Conservation (phyloP, 2,797 vertebrate genomes). For the Oryzias dopingdopingensis region DNA sequence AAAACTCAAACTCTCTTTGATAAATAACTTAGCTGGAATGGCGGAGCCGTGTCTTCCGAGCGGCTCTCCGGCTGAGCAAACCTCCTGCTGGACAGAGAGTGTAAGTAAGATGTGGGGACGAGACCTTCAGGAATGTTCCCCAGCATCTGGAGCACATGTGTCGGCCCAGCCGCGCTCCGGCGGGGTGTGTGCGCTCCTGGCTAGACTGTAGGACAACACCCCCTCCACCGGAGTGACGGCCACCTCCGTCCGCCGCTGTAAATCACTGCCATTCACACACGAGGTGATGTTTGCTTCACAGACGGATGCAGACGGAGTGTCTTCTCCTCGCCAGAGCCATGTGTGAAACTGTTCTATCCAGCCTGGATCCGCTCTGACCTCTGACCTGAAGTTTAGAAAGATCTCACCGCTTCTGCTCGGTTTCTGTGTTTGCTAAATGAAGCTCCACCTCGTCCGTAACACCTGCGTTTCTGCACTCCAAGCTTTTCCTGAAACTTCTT, state of each 20-base stretch:
- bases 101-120: conserved; percentile 53
- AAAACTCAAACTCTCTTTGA: too few species aligned
- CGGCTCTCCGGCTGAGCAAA: conserved; percentile 25
- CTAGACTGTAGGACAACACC: conserved; percentile 76
- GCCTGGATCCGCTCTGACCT: conserved; percentile 19
- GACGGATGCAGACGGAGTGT: conserved; percentile 21
- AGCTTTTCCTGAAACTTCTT: neutral
- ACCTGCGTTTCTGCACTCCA: too few species aligned
- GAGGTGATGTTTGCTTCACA: conserved; percentile 35
- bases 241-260: conserved; percentile 55
- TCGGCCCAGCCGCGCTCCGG: conserved; percentile 37
- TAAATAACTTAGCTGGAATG: neutral
- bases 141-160: conserved; percentile 76
- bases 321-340: conserved; percentile 34
- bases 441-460: too few species aligned
- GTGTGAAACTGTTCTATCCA: conserved; percentile 32
- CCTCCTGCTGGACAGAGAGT: conserved; percentile 22
- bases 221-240: conserved; percentile 56
- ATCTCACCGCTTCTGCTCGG: conserved; percentile 9
- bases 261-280: conserved; percentile 50
- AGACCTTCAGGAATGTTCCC: conserved; percentile 66
- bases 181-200: conserved; percentile 37
- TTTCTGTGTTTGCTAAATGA: conserved; percentile 9
- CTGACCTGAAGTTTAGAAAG: neutral
- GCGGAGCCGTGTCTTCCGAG: conserved; percentile 6